Evolutionary conservation across 2,888 invertebrate species (phyloP).

Genomic region (Scaptomyza tumidula): DNA sequence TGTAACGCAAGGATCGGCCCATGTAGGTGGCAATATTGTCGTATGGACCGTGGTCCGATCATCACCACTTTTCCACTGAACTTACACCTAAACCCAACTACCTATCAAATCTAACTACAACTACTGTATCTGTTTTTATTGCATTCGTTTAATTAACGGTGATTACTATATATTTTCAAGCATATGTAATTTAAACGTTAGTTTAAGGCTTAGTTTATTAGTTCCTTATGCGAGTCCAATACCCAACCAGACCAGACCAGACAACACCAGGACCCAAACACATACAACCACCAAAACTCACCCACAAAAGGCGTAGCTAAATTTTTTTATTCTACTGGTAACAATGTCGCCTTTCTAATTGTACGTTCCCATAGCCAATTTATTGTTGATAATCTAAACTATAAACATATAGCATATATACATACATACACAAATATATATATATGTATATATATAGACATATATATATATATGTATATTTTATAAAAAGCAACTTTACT

Average conservation of each 20-base stretch:
- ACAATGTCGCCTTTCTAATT: constrained; percentile 55
- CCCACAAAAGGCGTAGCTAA: constrained; percentile 48
- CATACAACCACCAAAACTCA: constrained; percentile 26
- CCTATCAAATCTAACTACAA: constrained; percentile 26
- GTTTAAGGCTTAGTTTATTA: constrained; percentile 69
- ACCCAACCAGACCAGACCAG: constrained; percentile 27
- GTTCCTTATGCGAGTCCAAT: constrained; percentile 57
- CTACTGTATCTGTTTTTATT: constrained; percentile 44
- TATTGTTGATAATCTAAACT: constrained; percentile 64
- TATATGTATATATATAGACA: constrained; percentile 13
- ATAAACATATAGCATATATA: constrained; percentile 21
- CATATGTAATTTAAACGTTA: constrained; percentile 65
- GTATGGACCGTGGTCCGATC: constrained; percentile 24
- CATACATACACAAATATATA: constrained; percentile 14
- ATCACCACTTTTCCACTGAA: constrained; percentile 10
- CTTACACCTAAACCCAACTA: constrained; percentile 5
- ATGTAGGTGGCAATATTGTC: constrained; percentile 31
- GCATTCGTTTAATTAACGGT: constrained; percentile 50
- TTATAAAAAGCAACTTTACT: constrained; percentile 39
- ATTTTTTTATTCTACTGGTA: constrained; percentile 43
- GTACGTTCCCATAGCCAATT: constrained; percentile 74
- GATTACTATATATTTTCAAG: constrained; percentile 47
- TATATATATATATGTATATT: constrained; percentile 12
- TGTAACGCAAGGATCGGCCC: constrained; percentile 76
- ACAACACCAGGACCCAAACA: constrained; percentile 27